These are phyloP conservation scores for Champsocephalus esox DNA, from an alignment of 2,797 vertebrate species.

Conservation along the genomic window DNA sequence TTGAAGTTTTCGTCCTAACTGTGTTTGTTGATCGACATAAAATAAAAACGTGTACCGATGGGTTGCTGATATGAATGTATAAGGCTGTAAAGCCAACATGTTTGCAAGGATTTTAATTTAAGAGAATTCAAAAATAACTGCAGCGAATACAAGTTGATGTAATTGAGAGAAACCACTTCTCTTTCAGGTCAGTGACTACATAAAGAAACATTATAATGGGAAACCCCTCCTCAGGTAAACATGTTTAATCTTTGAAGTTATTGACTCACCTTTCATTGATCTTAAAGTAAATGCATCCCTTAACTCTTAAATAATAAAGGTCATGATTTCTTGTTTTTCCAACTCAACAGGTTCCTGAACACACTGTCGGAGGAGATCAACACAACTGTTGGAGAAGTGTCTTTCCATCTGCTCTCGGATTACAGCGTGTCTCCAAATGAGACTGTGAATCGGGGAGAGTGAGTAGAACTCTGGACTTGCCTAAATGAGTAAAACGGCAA, in stretches of 20 bases:
- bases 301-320: not conserved
- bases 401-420: conserved; percentile 65
- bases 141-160: too few species aligned
- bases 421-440: conserved; percentile 80
- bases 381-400: conserved; percentile 75
- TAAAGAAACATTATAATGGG: conserved; percentile 77
- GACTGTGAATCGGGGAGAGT: conserved; percentile 77
- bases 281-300: not conserved
- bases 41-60: too few species aligned
- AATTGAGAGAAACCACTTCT: not conserved
- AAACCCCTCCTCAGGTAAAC: conserved; percentile 78
- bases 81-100: too few species aligned
- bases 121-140: too few species aligned
- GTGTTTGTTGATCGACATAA: too few species aligned
- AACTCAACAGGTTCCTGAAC: conserved; percentile 90
- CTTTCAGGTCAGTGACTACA: conserved; percentile 76
- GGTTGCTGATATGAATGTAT: too few species aligned
- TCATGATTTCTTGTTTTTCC: conserved; percentile 3
- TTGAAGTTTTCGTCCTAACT: not conserved
- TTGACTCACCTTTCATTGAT: not conserved
- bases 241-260: not conserved
- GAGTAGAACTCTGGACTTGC: conserved; percentile 63
- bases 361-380: conserved; percentile 77
- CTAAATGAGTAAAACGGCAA: not conserved
- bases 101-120: too few species aligned